Percentiles rank a stretch among this genome's conserved stretches.
phyloP scores from a whole-genome alignment of 2,888 invertebrate genomes.

The Nezara viridula region DNA sequence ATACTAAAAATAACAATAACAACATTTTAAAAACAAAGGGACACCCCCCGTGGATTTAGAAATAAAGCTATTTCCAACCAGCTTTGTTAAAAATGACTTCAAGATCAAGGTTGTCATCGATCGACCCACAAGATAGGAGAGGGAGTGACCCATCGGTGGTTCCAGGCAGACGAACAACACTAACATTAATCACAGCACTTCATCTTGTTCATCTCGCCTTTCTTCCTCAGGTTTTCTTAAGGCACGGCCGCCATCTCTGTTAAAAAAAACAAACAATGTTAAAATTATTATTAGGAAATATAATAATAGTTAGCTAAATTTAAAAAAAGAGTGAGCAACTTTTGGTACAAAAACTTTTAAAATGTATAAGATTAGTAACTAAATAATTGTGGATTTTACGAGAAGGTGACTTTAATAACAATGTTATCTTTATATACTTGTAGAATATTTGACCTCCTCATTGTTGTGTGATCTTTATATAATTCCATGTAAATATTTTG shows the following conservation, averaged over 20 bases:
- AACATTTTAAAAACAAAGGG: constrained; percentile 46
- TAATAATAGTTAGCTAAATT: not conserved
- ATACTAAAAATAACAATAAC: constrained; percentile 47
- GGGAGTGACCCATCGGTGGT: constrained; percentile 41
- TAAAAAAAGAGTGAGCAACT: not conserved
- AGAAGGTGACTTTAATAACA: too few species aligned
- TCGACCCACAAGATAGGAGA: constrained; percentile 34
- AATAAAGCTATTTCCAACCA: constrained; percentile 10
- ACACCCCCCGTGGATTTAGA: not conserved
- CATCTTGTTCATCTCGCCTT: constrained; percentile 47
- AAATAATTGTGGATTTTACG: too few species aligned
- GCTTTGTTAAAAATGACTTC: not conserved
- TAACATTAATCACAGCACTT: constrained; percentile 59
- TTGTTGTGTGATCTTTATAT: too few species aligned
- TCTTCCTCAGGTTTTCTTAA: constrained; percentile 57
- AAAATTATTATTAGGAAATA: not conserved
- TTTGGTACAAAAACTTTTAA: too few species aligned
- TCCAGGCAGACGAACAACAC: constrained; percentile 52
- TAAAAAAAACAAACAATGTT: not conserved
- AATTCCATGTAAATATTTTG: too few species aligned
- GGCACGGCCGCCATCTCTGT: constrained; percentile 59
- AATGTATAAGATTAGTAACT: too few species aligned
- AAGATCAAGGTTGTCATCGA: constrained; percentile 16
- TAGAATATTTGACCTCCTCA: too few species aligned
- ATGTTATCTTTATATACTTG: too few species aligned